These are phyloP conservation scores for Oryzaephilus surinamensis DNA, from an alignment of 1,140 invertebrate genomes.

Conservation along the genomic window DNA sequence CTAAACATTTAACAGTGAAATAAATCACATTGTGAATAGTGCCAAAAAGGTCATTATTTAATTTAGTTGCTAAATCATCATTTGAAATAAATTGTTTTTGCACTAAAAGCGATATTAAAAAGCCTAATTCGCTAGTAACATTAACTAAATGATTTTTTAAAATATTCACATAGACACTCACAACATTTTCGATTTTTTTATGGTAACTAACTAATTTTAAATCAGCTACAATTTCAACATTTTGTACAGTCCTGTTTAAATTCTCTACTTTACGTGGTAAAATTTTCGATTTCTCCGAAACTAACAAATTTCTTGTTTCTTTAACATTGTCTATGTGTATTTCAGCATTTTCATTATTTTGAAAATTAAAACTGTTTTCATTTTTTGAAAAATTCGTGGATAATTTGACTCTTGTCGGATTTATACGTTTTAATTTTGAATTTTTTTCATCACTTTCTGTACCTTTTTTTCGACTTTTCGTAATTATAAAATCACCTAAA, in stretches of 20 bases:
- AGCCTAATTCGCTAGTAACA: conserved; percentile 48
- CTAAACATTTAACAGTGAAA: conserved; percentile 45
- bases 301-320: conserved; percentile 17
- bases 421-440: conserved; percentile 22
- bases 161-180: conserved; percentile 38
- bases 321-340: conserved; percentile 12
- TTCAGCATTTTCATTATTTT: conserved; percentile 9
- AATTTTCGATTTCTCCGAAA: conserved; percentile 22
- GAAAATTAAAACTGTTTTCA: conserved; percentile 30
- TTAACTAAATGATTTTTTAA: conserved; percentile 43
- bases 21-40: conserved; percentile 49
- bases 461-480: conserved; percentile 21
- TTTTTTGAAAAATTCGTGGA: conserved; percentile 10
- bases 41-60: conserved; percentile 19
- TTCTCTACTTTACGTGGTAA: conserved; percentile 6
- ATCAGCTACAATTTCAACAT: conserved; percentile 27
- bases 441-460: conserved; percentile 1
- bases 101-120: conserved; percentile 43
- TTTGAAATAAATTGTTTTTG: conserved; percentile 12
- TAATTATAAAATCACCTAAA: conserved; percentile 30
- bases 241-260: conserved; percentile 9
- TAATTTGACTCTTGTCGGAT: conserved; percentile 23
- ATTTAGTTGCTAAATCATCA: conserved; percentile 8
- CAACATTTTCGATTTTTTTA: conserved; percentile 36
- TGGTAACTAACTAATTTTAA: conserved; percentile 34